Evolutionary conservation across 2,888 invertebrate species (phyloP), one percentile per base, ranked within the genome.

Genomic region (Therioaphis trifolii): DNA sequence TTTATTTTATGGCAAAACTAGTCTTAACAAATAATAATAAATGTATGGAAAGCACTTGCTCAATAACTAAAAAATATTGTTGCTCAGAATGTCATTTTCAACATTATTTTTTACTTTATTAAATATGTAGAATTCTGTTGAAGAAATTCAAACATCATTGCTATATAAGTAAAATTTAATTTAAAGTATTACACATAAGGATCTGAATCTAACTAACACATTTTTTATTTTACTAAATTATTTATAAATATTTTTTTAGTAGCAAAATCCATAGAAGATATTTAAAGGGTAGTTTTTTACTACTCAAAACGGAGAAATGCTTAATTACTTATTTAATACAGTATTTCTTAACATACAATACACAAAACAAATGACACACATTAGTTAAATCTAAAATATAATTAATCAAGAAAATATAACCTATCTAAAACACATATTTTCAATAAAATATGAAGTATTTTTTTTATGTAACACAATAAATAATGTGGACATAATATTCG

Each of bases 71-170:
- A n/a, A n/a, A 24, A 24, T 27, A 15, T 15, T 11, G 0, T 9
- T 71, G 71, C 78, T 85, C 78, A 78, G 76, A 61, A 82, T 85
- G 85, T 85, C 85, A 82, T 68, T 75, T 82, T 82, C 85, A 85
- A 82, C 85, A 85, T 69, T 61, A 63, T 7, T 69, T 55, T 68
- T 4, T 52, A 72, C 14, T 24, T 18, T 49, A 55, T 27, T 15
- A 1, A 66, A 14, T 49, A 78, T 68, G 52, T 29, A 49, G 27
- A 78, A 18, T 82, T 85, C 82, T 7, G 85, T 58, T 85, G 85
- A 85, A 85, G 85, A 85, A 85, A 85, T 85, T 85, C 82, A 72
- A 66, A 15, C 77, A 78, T 72, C 72, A 77, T 58, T 12, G 79
- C 74, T 27, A 18, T 18, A 21, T 49, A 27, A 27, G 0, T 15